Base-by-base conservation (phyloP, 1,140 invertebrate species). In the Euura saliciscinereae region DNA sequence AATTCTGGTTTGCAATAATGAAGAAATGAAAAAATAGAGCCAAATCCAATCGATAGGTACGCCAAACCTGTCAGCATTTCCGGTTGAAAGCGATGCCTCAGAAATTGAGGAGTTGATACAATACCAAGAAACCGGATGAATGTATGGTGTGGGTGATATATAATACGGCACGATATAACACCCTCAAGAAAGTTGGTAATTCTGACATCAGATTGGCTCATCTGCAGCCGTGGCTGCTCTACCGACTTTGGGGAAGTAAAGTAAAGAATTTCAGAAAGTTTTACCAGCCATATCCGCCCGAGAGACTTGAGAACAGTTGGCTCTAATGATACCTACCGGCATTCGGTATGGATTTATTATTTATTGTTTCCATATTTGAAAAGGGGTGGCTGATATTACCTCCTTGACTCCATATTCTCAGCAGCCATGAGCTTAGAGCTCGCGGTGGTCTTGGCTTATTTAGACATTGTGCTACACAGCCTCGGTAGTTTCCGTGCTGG, bases 271-370 rank as follows among this genome's bases (percentile, higher is more conserved):
- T 59, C 13, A 59, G 51, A 59, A 59, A 59, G 51, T 59, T 59
- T 59, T n/a, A 59, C 51, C 51, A 59, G 51, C 51, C 28, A 28
- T 28, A 28, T 59, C 51, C 10, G 51, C 1, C 13, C 51, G 51
- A 59, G 8, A 8, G 51, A 6, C 13, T 59, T 8, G 51, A 3
- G 51, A 59, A 59, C 51, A 59, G 51, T 59, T 59, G 51, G 51
- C 51, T 6, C 51, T 59, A 59, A 59, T 59, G 51, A 59, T 59
- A 59, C 51, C 51, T 8, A 6, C 28, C 28, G 28, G 28, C 51
- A 11, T 59, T 59, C 51, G 51, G 51, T 11, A 59, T 59, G 51
- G 13, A 59, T 59, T 59, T 59, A 59, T 59, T 59, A 59, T 59
- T 59, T 59, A 59, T 59, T 59, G 6, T 59, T 59, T 59, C 13